A percentile compares a stretch with the other conserved stretches of the same genome.
Conservation (phyloP, 37 sponge, comb jelly and placozoan genomes). For the Crambe crambe region DNA sequence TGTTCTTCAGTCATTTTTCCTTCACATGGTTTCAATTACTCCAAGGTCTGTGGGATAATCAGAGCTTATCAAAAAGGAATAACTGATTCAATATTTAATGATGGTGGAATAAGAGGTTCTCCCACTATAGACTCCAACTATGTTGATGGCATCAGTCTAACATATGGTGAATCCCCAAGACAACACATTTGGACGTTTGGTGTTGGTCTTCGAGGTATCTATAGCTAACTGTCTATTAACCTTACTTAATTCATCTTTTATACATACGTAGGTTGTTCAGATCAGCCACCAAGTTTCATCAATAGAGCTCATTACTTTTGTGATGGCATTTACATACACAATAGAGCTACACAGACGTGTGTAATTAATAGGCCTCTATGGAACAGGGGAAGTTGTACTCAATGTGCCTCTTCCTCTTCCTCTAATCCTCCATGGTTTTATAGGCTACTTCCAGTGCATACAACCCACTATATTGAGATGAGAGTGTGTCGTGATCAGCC, state of each 20-base stretch:
- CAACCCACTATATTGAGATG: conserved; percentile 17
- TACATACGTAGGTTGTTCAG: conserved; percentile 14
- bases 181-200: conserved; percentile 31
- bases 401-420: background rate
- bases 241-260: background rate
- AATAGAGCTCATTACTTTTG: conserved; percentile 46
- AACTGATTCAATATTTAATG: conserved; percentile 1
- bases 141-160: conserved; percentile 14
- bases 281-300: no score
- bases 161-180: background rate
- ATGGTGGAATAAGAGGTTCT: no score
- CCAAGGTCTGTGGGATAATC: conserved; percentile 32
- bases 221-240: no score
- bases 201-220: no score
- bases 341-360: background rate
- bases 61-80: conserved; percentile 22
- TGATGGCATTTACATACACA: background rate
- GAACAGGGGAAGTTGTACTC: conserved; percentile 27
- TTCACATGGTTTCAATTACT: background rate
- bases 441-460: background rate
- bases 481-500: conserved; percentile 10
- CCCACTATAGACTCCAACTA: background rate
- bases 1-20: background rate
- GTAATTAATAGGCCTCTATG: conserved; percentile 14
- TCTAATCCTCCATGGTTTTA: conserved; percentile 30